phyloP scores from a whole-genome alignment of 2,797 vertebrate species.

The Rhabdomys pumilio region DNA sequence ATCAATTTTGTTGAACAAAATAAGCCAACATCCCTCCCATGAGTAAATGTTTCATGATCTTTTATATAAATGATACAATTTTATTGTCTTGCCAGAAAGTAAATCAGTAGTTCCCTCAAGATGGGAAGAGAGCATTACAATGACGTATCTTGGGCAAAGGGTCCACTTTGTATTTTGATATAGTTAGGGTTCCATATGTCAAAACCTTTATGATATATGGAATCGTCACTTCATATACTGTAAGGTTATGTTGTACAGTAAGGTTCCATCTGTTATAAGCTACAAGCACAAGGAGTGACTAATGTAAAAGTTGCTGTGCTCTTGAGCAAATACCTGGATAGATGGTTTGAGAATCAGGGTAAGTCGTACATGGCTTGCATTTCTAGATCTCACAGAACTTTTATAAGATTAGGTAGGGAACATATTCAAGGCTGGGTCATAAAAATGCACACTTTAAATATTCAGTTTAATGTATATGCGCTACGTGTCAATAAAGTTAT shows the following conservation, averaged over 20 bases:
- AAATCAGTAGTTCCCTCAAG: conserved; percentile 21
- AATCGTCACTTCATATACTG: not conserved
- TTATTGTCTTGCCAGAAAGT: conserved; percentile 17
- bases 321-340: not conserved
- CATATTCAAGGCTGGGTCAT: not conserved
- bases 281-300: not conserved
- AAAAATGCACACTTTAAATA: conserved; percentile 34
- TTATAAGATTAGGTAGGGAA: not conserved
- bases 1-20: conserved; percentile 44
- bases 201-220: conserved; percentile 1
- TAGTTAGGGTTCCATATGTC: conserved; percentile 22
- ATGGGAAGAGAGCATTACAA: not conserved
- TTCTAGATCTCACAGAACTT: not conserved
- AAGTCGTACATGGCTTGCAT: not conserved
- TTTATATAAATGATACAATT: conserved; percentile 60
- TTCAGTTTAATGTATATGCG: conserved; percentile 18
- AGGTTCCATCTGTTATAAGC: not conserved
- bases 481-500: conserved; percentile 44
- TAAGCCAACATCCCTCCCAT: not conserved
- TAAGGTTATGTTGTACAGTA: not conserved
- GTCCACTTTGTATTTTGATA: not conserved
- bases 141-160: not conserved
- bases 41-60: not conserved
- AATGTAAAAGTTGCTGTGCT: not conserved
- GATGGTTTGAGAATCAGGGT: not conserved